Evolutionary conservation across 2,113 vertebrate genomes (phyloP), one percentile per base, ranked within the genome.

Genomic region (Carollia perspicillata): DNA sequence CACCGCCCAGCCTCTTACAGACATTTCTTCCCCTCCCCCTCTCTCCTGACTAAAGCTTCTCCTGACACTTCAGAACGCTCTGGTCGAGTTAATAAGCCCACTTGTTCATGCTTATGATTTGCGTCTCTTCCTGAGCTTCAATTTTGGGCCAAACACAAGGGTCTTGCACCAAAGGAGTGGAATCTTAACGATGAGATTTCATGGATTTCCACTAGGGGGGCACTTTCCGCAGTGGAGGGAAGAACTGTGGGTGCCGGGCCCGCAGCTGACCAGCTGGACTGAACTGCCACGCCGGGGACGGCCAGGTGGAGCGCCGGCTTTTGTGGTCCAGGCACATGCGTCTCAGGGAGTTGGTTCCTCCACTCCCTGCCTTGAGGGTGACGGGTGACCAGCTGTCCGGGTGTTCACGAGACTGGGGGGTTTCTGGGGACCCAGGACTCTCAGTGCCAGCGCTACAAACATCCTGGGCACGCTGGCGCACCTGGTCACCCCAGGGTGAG

Each of bases 281-380:
- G 37, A 12, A 6, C 8, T 11, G 37, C 16, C 7, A 4, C 0
- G 6, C 9, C 18, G 35, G 4, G 0, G 9, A 37, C 3, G 5
- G 68, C 49, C 7, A 3, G 4, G 49, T 6, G 35, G 60, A 13
- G 47, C n/a, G 5, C 42, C 11, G 8, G 30, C 22, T 60, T 28
- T 23, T 40, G 6, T 11, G 5, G 4, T 3, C 8, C 28, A 6
- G 26, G 17, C 18, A 5, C 2, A 13, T 22, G 13, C 1, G 7
- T 26, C 26, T 65, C 17, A 28, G 0, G 1, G 33, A 42, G 6
- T 5, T 47, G 37, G 13, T 8, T 80, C 47, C 11, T 47, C 28
- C 33, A 63, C 18, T 13, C 68, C 20, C 40, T 60, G 16, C 40
- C 8, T 26, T 13, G 33, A 75, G 40, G 44, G 60, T 28, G 1